These are phyloP conservation scores for Synodontis membranacea DNA, from an alignment of 2,113 vertebrate genomes.

Conservation along the genomic window DNA sequence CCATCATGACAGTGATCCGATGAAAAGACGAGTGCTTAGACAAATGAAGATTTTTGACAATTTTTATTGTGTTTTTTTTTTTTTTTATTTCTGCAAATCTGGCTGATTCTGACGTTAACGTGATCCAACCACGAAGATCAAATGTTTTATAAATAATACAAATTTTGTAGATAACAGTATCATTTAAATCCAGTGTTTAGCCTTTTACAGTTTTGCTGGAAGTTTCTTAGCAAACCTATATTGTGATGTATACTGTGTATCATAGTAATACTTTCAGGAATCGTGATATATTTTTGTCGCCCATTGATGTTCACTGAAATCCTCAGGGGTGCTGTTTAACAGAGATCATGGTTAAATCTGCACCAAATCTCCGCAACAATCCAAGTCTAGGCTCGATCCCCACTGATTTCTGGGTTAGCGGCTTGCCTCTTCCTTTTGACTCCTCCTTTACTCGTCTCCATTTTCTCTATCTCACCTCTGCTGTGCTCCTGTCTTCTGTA, in stretches of 20 bases:
- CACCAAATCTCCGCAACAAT: not conserved
- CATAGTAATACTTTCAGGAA: not conserved
- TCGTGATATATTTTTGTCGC: not conserved
- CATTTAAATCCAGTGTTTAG: not conserved
- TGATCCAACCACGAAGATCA: not conserved
- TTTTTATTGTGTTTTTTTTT: too few relatives aligned
- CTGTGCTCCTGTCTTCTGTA: not conserved
- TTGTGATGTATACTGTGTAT: not conserved
- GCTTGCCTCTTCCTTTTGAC: not conserved
- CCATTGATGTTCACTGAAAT: not conserved
- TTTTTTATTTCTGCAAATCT: not conserved
- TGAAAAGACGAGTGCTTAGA: too few relatives aligned
- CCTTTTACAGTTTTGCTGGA: not conserved
- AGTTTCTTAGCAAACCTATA: not conserved
- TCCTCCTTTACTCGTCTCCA: conserved; percentile 16
- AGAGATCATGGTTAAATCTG: not conserved
- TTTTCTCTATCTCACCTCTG: not conserved
- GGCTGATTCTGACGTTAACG: not conserved
- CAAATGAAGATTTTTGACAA: too few relatives aligned
- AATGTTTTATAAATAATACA: too few relatives aligned
- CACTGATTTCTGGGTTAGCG: not conserved
- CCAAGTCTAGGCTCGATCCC: not conserved
- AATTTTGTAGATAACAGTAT: not conserved
- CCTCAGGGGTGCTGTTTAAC: not conserved
- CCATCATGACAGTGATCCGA: not conserved